Evolutionary conservation across 2,888 invertebrate genomes (phyloP).

Genomic region (Carterocephalus palaemon): DNA sequence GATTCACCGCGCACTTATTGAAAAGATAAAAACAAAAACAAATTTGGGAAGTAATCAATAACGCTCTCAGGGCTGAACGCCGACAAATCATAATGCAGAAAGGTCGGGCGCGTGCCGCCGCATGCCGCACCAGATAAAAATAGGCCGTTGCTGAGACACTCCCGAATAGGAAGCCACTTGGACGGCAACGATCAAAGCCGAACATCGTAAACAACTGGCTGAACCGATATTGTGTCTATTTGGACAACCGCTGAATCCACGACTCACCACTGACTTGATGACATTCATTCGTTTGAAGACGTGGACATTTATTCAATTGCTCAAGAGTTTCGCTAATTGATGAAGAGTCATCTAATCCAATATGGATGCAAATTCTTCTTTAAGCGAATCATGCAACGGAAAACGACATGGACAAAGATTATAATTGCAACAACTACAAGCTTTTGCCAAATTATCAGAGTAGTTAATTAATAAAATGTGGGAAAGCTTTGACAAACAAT

Average conservation of each 20-base stretch:
- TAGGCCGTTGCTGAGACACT: slow-evolving; percentile 61
- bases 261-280: slow-evolving; percentile 14
- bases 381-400: not conserved
- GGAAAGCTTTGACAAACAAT: slow-evolving; percentile 14
- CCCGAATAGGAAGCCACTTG: slow-evolving; percentile 64
- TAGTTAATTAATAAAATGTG: too few species aligned
- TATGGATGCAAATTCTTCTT: slow-evolving; percentile 1
- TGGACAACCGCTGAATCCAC: slow-evolving; percentile 3
- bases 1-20: not conserved
- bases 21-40: slow-evolving; percentile 29
- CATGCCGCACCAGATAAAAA: slow-evolving; percentile 60
- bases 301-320: slow-evolving; percentile 14
- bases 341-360: slow-evolving; percentile 7
- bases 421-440: too few species aligned
- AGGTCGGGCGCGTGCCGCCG: slow-evolving; percentile 63
- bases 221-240: slow-evolving; percentile 31
- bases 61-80: slow-evolving; percentile 37
- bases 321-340: slow-evolving; percentile 15
- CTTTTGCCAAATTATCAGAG: too few species aligned
- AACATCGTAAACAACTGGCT: slow-evolving; percentile 37
- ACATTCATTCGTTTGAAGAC: slow-evolving; percentile 14
- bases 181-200: slow-evolving; percentile 43
- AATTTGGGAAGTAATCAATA: slow-evolving; percentile 46
- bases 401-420: too few species aligned
- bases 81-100: slow-evolving; percentile 57